A percentile compares a stretch with the other conserved stretches of the same genome.
phyloP scores from a whole-genome alignment of 2,113 vertebrate species.

The Montifringilla adamsi region DNA sequence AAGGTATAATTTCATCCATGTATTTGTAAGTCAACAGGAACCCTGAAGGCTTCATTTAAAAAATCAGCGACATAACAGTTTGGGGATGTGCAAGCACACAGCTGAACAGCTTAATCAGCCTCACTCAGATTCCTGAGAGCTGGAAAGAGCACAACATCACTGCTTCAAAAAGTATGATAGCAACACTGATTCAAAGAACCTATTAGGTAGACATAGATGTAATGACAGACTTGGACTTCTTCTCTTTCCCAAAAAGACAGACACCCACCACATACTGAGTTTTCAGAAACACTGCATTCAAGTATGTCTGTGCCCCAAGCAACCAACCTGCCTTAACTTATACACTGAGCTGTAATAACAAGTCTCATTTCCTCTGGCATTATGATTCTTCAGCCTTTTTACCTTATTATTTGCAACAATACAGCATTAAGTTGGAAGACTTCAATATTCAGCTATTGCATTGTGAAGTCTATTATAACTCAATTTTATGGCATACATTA shows the following conservation, averaged over 20 bases:
- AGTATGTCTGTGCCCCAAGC: not conserved
- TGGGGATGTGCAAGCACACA: accelerated
- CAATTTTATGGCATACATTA: not conserved
- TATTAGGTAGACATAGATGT: not conserved
- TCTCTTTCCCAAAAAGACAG: not conserved
- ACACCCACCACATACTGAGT: not conserved
- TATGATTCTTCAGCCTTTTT: not conserved
- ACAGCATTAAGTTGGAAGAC: not conserved
- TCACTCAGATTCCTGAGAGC: not conserved
- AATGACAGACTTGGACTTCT: not conserved
- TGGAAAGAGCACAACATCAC: not conserved
- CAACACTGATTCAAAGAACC: not conserved
- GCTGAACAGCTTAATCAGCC: not conserved
- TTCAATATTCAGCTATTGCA: not conserved
- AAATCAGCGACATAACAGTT: not conserved
- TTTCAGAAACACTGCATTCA: not conserved
- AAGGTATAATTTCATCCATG: not conserved
- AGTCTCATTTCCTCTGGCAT: not conserved
- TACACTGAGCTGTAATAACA: not conserved
- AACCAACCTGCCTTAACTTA: not conserved
- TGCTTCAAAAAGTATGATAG: not conserved
- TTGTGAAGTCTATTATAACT: not conserved
- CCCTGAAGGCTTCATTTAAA: not conserved
- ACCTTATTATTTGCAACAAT: not conserved
- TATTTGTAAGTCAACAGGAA: not conserved